Conservation (phyloP, 1,140 invertebrate genomes). For the Acromyrmex echinatior region DNA sequence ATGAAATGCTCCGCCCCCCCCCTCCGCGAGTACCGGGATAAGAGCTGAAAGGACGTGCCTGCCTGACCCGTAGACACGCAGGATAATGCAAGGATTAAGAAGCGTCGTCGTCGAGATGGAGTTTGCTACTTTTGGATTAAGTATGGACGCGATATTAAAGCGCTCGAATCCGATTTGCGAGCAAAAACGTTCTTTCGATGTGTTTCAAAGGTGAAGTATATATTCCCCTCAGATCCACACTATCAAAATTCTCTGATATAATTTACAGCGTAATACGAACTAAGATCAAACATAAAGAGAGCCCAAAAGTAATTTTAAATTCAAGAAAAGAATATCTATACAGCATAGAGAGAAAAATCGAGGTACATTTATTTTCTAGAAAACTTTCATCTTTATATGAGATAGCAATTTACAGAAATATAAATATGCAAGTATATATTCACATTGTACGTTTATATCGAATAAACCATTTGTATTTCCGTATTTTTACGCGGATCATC, state of each 20-base stretch:
- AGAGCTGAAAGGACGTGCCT: slow-evolving; percentile 68
- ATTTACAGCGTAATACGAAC: slow-evolving; percentile 10
- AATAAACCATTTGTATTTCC: slow-evolving; percentile 17
- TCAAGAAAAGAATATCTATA: background rate
- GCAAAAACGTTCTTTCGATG: slow-evolving; percentile 6
- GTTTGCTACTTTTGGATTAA: slow-evolving; percentile 64
- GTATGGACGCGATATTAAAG: slow-evolving; percentile 58
- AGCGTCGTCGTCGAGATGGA: slow-evolving; percentile 45
- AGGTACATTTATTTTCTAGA: background rate
- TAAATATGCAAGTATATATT: slow-evolving; percentile 28
- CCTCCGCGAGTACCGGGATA: slow-evolving; percentile 59
- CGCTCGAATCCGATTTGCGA: slow-evolving; percentile 50
- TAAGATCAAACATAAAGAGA: background rate
- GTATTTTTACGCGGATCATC: slow-evolving; percentile 45
- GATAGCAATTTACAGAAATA: background rate
- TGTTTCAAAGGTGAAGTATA: slow-evolving; percentile 23
- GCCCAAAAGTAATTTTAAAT: slow-evolving; percentile 4
- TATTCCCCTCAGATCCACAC: background rate
- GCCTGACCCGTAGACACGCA: slow-evolving; percentile 67
- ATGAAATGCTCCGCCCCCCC: slow-evolving; percentile 66
- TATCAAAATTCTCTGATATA: slow-evolving; percentile 8
- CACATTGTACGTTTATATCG: background rate
- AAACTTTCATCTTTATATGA: background rate
- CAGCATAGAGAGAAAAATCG: background rate
- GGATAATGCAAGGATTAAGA: slow-evolving; percentile 72